These are phyloP conservation scores for Tricholaema leucomelas DNA, from an alignment of 2,113 vertebrate genomes.

Conservation along the genomic window DNA sequence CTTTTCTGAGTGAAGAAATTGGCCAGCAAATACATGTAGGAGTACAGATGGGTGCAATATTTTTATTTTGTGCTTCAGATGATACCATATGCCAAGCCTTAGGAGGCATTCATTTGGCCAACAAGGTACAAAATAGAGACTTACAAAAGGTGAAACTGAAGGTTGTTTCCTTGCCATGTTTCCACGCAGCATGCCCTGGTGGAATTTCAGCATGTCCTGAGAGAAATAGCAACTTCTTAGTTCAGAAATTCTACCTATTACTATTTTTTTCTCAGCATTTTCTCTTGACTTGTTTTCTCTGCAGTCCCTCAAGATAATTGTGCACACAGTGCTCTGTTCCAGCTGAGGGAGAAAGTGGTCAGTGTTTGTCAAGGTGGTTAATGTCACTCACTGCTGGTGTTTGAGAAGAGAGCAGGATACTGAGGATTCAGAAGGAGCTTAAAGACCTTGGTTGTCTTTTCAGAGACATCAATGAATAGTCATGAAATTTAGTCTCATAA, in stretches of 20 bases:
- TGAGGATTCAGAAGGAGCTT: not conserved
- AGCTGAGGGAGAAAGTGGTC: not conserved
- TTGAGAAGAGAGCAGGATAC: not conserved
- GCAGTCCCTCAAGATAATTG: not conserved
- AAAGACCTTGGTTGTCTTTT: not conserved
- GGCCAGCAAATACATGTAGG: not conserved
- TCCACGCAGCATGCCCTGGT: not conserved
- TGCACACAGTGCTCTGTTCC: not conserved
- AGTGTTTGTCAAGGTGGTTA: not conserved
- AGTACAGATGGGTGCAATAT: conserved; percentile 53
- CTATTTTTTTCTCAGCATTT: not conserved
- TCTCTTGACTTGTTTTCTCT: not conserved
- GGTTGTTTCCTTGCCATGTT: not conserved
- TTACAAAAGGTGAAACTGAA: conserved; percentile 19
- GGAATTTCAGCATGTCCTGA: not conserved
- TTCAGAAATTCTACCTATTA: not conserved
- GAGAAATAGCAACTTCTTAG: not conserved
- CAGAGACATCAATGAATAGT: not conserved
- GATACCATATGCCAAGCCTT: conserved; percentile 51
- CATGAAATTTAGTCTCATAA: not conserved
- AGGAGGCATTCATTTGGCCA: conserved; percentile 31
- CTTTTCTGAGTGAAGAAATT: not conserved
- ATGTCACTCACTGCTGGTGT: not conserved
- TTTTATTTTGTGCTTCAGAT: conserved; percentile 38
- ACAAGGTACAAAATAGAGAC: conserved; percentile 19